phyloP scores from a whole-genome alignment of 64 coral and sea anemone species.

The Montipora capricornis region DNA sequence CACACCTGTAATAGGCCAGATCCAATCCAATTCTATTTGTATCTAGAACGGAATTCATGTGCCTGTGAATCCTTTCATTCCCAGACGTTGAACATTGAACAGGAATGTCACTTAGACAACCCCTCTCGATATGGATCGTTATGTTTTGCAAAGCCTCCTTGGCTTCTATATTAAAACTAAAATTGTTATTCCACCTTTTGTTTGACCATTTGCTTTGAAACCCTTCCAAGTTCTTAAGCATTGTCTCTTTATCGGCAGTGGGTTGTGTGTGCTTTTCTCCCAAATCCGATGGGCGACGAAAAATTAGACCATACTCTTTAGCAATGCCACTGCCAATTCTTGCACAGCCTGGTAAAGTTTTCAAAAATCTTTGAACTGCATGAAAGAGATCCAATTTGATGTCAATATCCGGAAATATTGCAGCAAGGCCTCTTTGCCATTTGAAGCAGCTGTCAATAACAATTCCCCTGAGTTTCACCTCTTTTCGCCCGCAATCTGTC shows the following conservation, averaged over 20 bases:
- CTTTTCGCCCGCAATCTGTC: constrained; percentile 1
- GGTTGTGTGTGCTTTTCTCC: background rate
- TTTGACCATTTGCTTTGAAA: constrained; percentile 35
- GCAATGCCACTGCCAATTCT: constrained; percentile 43
- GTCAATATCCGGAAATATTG: background rate
- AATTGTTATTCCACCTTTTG: background rate
- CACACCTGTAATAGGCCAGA: constrained; percentile 39
- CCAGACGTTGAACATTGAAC: constrained; percentile 34
- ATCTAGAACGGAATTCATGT: constrained; percentile 29
- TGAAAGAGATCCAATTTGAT: constrained; percentile 59
- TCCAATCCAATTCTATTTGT: constrained; percentile 44
- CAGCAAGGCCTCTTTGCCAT: background rate
- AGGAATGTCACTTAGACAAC: constrained; percentile 25
- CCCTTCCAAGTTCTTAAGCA: constrained; percentile 25
- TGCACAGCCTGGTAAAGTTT: constrained; percentile 4
- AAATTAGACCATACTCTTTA: constrained; percentile 55
- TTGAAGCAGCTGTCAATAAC: constrained; percentile 47
- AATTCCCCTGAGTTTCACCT: constrained; percentile 6
- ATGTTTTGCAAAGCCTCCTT: background rate
- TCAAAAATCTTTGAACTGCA: constrained; percentile 51
- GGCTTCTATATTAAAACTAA: background rate
- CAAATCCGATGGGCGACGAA: constrained; percentile 22
- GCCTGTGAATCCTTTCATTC: constrained; percentile 35
- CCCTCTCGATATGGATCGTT: constrained; percentile 20
- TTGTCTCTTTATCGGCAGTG: constrained; percentile 6